These are phyloP conservation scores for Hyles lineata DNA, from an alignment of 2,888 invertebrate genomes.

Conservation along the genomic window DNA sequence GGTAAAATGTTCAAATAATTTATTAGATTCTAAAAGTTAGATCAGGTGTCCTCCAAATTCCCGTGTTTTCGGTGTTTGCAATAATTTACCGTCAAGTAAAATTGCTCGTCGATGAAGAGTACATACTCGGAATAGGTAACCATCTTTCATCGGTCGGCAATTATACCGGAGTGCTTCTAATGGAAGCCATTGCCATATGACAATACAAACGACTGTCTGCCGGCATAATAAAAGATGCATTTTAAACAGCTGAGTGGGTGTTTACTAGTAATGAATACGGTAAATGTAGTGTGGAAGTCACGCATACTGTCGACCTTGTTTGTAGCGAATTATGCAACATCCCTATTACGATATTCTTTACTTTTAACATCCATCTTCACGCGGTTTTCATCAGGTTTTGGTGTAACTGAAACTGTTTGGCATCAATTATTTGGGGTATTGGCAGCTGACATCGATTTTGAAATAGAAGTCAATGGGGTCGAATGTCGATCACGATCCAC, in stretches of 20 bases:
- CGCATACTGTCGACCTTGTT: slow-evolving; percentile 8
- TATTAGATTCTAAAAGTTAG: no score
- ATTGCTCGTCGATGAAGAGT: no score
- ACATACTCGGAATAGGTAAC: no score
- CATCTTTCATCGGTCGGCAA: no score
- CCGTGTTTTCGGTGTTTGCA: no score
- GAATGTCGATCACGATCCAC: no score
- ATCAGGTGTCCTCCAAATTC: no score
- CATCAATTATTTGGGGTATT: no score
- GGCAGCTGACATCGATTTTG: no score
- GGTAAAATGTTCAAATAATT: no score
- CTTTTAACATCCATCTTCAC: background rate
- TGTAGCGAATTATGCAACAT: background rate
- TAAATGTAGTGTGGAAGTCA: slow-evolving; percentile 17
- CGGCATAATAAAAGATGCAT: background rate
- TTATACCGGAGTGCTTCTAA: background rate
- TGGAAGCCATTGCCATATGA: background rate
- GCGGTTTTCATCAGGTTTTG: background rate
- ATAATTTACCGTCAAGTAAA: no score
- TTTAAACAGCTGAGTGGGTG: background rate
- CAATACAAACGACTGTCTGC: background rate
- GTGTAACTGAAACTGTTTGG: background rate
- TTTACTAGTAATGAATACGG: slow-evolving; percentile 6
- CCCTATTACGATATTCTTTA: slow-evolving; percentile 3
- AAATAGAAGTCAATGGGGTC: no score